phyloP scores from a whole-genome alignment of 2,113 vertebrate species.

The Nothoprocta pentlandii region DNA sequence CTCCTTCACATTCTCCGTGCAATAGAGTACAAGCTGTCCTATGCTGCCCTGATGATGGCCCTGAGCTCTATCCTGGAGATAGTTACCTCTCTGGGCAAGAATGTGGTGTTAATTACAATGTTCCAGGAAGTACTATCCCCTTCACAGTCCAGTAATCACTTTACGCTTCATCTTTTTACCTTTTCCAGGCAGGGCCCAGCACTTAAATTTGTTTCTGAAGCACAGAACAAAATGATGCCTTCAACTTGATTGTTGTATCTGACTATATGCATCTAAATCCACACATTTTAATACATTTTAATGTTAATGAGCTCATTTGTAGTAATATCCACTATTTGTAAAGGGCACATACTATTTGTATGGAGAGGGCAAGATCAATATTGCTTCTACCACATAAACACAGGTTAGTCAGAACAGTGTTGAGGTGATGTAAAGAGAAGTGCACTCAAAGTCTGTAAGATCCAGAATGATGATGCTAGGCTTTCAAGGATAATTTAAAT shows the following conservation, averaged over 20 bases:
- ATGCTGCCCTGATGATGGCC: neutral
- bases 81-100: neutral
- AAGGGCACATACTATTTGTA: neutral
- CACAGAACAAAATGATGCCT: neutral
- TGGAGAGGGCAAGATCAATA: neutral
- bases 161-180: constrained; percentile 17
- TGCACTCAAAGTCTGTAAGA: neutral
- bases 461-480: neutral
- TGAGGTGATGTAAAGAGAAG: neutral
- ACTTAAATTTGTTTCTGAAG: neutral
- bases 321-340: neutral
- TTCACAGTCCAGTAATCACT: neutral
- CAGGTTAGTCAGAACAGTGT: neutral
- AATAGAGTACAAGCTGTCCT: neutral
- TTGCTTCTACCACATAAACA: neutral
- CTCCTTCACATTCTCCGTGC: neutral
- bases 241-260: neutral
- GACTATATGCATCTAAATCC: neutral
- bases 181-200: neutral
- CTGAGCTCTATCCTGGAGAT: neutral
- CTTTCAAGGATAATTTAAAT: neutral
- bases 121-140: neutral
- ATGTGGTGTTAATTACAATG: neutral
- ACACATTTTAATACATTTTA: neutral
- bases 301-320: constrained; percentile 22